Conservation (phyloP, 2,888 invertebrate species). For the Caradrina kadenii region DNA sequence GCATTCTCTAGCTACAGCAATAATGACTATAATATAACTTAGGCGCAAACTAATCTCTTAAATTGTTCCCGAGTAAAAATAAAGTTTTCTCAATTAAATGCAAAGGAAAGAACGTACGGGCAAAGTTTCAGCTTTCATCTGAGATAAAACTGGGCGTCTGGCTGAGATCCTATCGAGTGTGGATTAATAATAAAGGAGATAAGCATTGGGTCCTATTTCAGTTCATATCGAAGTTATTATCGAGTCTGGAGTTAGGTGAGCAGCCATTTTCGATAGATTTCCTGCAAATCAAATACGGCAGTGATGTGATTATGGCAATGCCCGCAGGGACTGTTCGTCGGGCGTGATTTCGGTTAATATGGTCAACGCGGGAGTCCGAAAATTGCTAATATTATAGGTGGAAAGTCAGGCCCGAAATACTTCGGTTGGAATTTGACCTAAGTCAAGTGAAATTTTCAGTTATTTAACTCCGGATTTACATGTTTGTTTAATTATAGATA, state of each 20-base stretch:
- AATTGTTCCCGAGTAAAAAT: slow-evolving; percentile 77
- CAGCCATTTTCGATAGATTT: slow-evolving; percentile 45
- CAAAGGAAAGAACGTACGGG: slow-evolving; percentile 78
- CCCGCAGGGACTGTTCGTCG: slow-evolving; percentile 36
- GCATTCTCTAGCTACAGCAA: slow-evolving; percentile 37
- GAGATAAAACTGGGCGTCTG: slow-evolving; percentile 85
- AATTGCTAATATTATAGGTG: slow-evolving; percentile 17
- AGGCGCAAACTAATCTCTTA: slow-evolving; percentile 73
- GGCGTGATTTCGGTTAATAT: slow-evolving; percentile 34
- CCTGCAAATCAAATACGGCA: slow-evolving; percentile 41
- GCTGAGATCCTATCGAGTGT: slow-evolving; percentile 76
- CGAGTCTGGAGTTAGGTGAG: slow-evolving; percentile 24
- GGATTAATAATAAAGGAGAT: slow-evolving; percentile 83
- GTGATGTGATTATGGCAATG: slow-evolving; percentile 40
- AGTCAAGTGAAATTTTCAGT: neutral
- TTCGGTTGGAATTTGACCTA: neutral
- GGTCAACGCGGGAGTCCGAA: slow-evolving; percentile 14
- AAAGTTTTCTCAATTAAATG: slow-evolving; percentile 85
- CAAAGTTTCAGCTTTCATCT: slow-evolving; percentile 83
- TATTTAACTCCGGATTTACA: neutral
- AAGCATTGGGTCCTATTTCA: slow-evolving; percentile 55
- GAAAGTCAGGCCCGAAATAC: neutral
- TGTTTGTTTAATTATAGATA: neutral
- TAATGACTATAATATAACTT: slow-evolving; percentile 46
- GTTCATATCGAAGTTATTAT: slow-evolving; percentile 51